These are phyloP conservation scores for Drosophila novamexicana DNA, from an alignment of 1,140 invertebrate genomes.

Conservation along the genomic window DNA sequence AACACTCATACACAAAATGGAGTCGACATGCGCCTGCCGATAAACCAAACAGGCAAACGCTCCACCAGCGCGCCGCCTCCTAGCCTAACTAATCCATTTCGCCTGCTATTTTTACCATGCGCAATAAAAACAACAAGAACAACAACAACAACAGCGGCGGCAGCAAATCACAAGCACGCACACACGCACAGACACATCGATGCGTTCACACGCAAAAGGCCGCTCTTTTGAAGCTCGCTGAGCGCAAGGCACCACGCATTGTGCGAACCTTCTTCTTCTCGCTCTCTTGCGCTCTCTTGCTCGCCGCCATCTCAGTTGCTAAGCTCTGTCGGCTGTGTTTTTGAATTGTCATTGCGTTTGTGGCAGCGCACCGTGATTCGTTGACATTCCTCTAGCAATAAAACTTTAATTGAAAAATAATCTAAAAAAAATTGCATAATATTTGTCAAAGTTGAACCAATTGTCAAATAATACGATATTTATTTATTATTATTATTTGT, in stretches of 20 bases:
- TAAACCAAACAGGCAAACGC: slow-evolving; percentile 30
- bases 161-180: slow-evolving; percentile 58
- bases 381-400: not conserved
- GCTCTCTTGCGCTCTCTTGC: slow-evolving; percentile 26
- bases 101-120: slow-evolving; percentile 78
- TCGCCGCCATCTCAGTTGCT: slow-evolving; percentile 17
- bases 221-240: slow-evolving; percentile 55
- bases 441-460: not conserved
- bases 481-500: not conserved
- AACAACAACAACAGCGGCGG: slow-evolving; percentile 33
- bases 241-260: slow-evolving; percentile 36
- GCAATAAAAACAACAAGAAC: slow-evolving; percentile 50
- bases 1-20: slow-evolving; percentile 33
- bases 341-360: slow-evolving; percentile 61
- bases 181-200: slow-evolving; percentile 8
- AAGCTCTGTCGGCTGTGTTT: slow-evolving; percentile 38
- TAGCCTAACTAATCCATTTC: slow-evolving; percentile 71
- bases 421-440: not conserved
- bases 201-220: slow-evolving; percentile 36
- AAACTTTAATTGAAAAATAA: not conserved
- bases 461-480: not conserved
- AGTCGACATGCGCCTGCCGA: slow-evolving; percentile 55
- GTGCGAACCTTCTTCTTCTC: slow-evolving; percentile 13
- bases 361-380: slow-evolving; percentile 23
- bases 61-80: slow-evolving; percentile 22